These are phyloP conservation scores for Drosophila ezoana DNA, from an alignment of 2,888 invertebrate genomes.

Conservation along the genomic window DNA sequence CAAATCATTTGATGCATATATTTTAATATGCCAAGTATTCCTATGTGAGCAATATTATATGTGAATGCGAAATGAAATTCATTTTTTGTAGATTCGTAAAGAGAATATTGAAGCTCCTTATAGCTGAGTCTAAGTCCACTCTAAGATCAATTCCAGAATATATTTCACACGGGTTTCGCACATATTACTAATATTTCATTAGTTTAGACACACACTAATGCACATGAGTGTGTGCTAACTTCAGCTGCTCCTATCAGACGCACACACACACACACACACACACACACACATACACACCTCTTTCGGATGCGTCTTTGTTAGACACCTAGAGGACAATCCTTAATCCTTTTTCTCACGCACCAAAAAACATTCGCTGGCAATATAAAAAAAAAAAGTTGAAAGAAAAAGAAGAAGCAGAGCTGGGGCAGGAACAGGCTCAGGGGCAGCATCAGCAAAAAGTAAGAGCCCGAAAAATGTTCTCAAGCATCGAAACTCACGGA, in stretches of 20 bases:
- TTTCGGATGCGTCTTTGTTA: slow-evolving; percentile 40
- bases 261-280: slow-evolving; percentile 16
- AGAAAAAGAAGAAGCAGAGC: slow-evolving; percentile 12
- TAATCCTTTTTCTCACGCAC: slow-evolving; percentile 80
- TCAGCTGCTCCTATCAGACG: slow-evolving; percentile 44
- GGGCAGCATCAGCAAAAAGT: slow-evolving; percentile 14
- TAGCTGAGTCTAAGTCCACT: too few relatives aligned
- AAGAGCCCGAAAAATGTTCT: slow-evolving; percentile 53
- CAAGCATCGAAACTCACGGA: slow-evolving; percentile 62
- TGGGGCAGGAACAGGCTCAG: background rate
- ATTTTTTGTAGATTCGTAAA: too few relatives aligned
- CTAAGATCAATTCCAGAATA: too few relatives aligned
- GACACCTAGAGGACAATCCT: slow-evolving; percentile 52
- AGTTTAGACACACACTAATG: background rate
- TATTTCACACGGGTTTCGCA: background rate
- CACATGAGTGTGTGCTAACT: slow-evolving; percentile 2
- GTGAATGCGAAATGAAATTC: too few relatives aligned
- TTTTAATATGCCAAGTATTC: background rate
- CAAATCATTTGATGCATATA: background rate
- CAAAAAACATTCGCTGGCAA: slow-evolving; percentile 68
- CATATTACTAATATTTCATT: background rate
- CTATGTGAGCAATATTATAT: too few relatives aligned
- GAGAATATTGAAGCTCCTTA: too few relatives aligned
- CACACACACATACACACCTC: slow-evolving; percentile 15
- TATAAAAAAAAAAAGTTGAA: slow-evolving; percentile 43